Evolutionary conservation across 2,113 vertebrate species (phyloP).

Genomic region (Columba livia): DNA sequence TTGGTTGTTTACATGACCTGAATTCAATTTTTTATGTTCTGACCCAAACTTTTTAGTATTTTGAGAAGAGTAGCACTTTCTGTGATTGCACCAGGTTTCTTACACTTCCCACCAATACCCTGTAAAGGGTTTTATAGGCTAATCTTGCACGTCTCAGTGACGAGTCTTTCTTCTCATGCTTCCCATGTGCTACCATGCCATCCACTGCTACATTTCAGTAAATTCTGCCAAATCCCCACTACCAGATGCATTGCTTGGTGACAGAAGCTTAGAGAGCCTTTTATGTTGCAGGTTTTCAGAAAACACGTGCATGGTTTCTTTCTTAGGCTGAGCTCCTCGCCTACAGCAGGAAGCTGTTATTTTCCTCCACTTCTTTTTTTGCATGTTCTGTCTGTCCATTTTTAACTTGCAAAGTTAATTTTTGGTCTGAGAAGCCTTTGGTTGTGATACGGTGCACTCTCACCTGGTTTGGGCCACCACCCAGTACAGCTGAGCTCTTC

Average conservation of each 20-base stretch:
- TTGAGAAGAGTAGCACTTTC: neutral
- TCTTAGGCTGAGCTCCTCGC: neutral
- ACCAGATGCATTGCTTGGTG: neutral
- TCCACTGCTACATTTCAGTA: neutral
- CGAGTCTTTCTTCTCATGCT: neutral
- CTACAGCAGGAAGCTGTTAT: neutral
- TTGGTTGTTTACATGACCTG: neutral
- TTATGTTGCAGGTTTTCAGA: neutral
- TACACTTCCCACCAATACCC: neutral
- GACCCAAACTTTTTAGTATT: neutral
- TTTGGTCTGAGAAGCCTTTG: neutral
- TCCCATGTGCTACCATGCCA: neutral
- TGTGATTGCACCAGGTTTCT: neutral
- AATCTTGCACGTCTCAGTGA: neutral
- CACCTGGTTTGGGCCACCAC: neutral
- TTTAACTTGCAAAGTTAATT: slow-evolving; percentile 10
- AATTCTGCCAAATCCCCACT: neutral
- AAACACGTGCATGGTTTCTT: fast-evolving
- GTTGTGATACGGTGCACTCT: neutral
- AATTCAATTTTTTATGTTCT: neutral
- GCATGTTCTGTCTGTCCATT: neutral
- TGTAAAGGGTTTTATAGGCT: neutral
- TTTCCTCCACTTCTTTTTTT: neutral
- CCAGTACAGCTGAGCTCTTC: neutral
- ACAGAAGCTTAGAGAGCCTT: neutral